Base-by-base conservation (phyloP, 2,888 invertebrate genomes). In the Lysandra bellargus region DNA sequence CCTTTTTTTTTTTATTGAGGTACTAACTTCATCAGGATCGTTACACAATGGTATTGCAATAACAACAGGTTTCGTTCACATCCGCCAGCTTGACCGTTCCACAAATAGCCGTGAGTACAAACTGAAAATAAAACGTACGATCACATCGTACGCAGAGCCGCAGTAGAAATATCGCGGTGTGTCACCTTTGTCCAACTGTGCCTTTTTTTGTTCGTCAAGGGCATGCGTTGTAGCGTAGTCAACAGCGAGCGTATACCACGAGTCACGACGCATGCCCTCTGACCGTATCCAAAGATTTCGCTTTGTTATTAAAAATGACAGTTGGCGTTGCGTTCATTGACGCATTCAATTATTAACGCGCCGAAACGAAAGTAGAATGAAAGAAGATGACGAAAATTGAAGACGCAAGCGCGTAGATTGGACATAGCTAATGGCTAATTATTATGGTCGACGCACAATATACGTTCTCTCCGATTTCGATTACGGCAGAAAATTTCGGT, bases 121-220 rank as follows among this genome's bases (percentile, higher is more conserved):
- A 91, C 89, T 90, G 90, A 90, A 92, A 93, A 92, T 93, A 93
- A 92, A 92, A 92, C 91, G 91, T 90, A 89, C 89, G 91, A 92
- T 92, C 90, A 88, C 89, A 90, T 91, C 89, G 85, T 89, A 57
- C 33, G 33, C 33, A 91, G 90, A 90, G 89, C 88, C 88, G 85
- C 82, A 86, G 86, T 89, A 82, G 85, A 91, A 93, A 93, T 92
- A 93, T 86, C 86, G 80, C 80, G 80, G 84, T 90, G 90, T 92
- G 91, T 92, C 91, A 91, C 87, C 30, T 23, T 23, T 23, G 23
- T 23, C 23, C 23, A 23, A 23, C 23, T 23, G 23, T 23, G 23
- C 23, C 23, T 23, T 23, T 23, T 23, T 23, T 23, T 23, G 23
- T 23, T 23, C 23, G 23, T 23, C 23, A 23, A 23, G 23, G 23